Conservation (phyloP, 1,140 invertebrate species). For the Rhynchophorus ferrugineus region DNA sequence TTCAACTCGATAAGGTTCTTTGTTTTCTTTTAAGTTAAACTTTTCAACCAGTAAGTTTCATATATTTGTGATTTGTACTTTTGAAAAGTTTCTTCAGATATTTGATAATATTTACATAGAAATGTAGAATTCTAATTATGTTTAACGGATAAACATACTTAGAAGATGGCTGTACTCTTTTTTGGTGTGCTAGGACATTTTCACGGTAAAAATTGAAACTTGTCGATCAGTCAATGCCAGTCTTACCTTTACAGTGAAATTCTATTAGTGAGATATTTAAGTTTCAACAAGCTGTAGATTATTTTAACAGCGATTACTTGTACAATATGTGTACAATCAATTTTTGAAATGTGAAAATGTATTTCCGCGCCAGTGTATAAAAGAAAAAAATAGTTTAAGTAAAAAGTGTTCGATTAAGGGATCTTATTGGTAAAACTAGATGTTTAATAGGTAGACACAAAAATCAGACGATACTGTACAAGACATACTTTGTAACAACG, state of each 20-base stretch:
- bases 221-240: slow-evolving; percentile 1
- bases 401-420: slow-evolving; percentile 13
- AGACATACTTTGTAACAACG: slow-evolving; percentile 1
- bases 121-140: slow-evolving; percentile 29
- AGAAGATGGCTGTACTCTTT: slow-evolving; percentile 27
- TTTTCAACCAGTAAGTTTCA: slow-evolving; percentile 2
- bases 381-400: slow-evolving; percentile 9
- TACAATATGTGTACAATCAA: too few relatives aligned
- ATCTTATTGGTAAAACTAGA: slow-evolving; percentile 11
- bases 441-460: slow-evolving; percentile 6
- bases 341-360: slow-evolving; percentile 1
- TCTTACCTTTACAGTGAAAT: too few relatives aligned
- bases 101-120: slow-evolving; percentile 26
- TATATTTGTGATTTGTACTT: slow-evolving; percentile 30
- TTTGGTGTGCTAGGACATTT: slow-evolving; percentile 4
- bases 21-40: slow-evolving; percentile 5
- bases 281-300: too few relatives aligned
- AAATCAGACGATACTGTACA: slow-evolving; percentile 1
- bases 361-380: slow-evolving; percentile 3
- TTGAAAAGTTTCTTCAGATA: slow-evolving; percentile 29
- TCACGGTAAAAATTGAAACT: slow-evolving; percentile 2
- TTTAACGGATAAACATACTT: slow-evolving; percentile 28
- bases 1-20: neutral
- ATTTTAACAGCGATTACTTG: too few relatives aligned
- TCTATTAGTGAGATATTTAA: too few relatives aligned